Evolutionary conservation across 2,797 vertebrate genomes (phyloP).

Genomic region (Tragopan temminckii): DNA sequence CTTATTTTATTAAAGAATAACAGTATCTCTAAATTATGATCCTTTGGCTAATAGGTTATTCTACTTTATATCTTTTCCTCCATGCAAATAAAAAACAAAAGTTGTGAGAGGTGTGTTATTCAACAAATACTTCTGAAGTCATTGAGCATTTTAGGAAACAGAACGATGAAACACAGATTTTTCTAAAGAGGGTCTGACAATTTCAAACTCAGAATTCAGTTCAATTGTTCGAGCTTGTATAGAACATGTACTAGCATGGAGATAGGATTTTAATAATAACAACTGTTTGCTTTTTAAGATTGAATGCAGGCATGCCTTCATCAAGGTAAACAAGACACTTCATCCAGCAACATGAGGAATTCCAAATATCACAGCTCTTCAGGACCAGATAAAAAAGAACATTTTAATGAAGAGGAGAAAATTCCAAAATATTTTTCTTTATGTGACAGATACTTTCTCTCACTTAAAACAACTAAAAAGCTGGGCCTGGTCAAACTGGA

Average conservation of each 20-base stretch:
- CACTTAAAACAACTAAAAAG: background rate
- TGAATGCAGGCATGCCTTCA: background rate
- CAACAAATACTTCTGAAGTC: background rate
- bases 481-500: background rate
- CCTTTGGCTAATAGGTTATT: background rate
- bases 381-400: background rate
- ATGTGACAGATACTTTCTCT: background rate
- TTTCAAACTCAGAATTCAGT: background rate
- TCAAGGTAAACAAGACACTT: background rate
- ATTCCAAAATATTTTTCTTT: background rate
- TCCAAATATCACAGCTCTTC: background rate
- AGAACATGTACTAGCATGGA: background rate
- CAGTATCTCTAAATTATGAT: background rate
- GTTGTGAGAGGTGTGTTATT: background rate
- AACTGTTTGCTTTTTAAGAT: background rate
- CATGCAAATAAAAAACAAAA: rapidly evolving
- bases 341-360: background rate
- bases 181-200: background rate
- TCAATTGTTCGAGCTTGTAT: background rate
- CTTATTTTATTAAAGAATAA: background rate
- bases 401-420: background rate
- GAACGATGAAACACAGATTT: background rate
- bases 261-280: background rate
- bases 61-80: background rate
- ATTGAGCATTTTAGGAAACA: background rate